These are phyloP conservation scores for Centroberyx gerrardi DNA, from an alignment of 2,797 vertebrate species.

Conservation along the genomic window DNA sequence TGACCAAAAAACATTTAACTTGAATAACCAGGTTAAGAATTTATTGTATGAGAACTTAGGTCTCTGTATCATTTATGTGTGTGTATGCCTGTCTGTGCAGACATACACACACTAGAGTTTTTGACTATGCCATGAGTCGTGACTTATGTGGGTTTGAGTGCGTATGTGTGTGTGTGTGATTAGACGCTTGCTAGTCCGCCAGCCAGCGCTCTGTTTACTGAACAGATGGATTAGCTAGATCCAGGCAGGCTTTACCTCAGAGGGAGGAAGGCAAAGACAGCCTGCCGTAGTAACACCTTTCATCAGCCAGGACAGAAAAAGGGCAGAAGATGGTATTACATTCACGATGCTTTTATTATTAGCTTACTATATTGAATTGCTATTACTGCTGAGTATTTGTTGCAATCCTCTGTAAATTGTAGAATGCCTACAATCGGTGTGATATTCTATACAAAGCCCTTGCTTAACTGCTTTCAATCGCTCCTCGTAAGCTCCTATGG, in stretches of 20 bases:
- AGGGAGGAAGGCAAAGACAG: slow-evolving; percentile 8
- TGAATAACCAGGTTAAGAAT: no score
- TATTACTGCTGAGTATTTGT: not conserved
- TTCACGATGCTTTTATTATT: no score
- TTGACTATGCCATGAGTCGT: no score
- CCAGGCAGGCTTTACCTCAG: slow-evolving; percentile 2
- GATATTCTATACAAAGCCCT: not conserved
- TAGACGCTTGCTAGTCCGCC: not conserved
- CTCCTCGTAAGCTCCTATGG: no score
- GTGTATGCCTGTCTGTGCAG: no score
- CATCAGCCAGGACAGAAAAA: slow-evolving; percentile 26
- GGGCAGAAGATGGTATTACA: not conserved
- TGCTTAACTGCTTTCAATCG: not conserved
- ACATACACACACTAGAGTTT: no score
- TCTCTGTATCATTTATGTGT: no score
- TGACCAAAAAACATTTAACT: no score
- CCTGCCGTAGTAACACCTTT: slow-evolving; percentile 37
- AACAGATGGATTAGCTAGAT: slow-evolving; percentile 16
- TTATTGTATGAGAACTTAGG: no score
- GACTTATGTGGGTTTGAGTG: no score
- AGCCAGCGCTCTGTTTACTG: slow-evolving; percentile 5
- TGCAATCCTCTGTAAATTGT: slow-evolving; percentile 2
- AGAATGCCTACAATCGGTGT: not conserved
- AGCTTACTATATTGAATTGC: not conserved
- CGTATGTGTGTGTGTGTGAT: no score